Evolutionary conservation across 64 coral and sea anemone species (phyloP), one percentile per base, ranked within the genome.

Genomic region (Montipora capricornis): DNA sequence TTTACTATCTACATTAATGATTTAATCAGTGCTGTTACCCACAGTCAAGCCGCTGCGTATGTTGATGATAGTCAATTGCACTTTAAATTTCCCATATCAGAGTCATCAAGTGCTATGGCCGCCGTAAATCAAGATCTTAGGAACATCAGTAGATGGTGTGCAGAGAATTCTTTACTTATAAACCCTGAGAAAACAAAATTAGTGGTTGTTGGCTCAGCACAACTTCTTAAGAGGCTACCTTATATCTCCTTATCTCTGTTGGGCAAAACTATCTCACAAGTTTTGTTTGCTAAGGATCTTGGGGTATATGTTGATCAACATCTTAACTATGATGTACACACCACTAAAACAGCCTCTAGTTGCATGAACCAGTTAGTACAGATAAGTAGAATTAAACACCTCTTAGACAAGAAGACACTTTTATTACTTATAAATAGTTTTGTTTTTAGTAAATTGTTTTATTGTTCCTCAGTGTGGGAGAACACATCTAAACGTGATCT

Each of bases 261-360:
- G 58, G 81, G 58, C 57, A 84, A 84, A 84, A 75, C 81, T 84
- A 84, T 84, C 58, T 84, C 81, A 84, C 57, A 51, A 58, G 81
- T 84, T 17, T 55, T 53, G 58, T 46, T 84, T 84, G 82, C 55
- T 86, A 9, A 86, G 15, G 61, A 22, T 68, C 73, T 75, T 3
- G 73, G 73, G n/a, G 5, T 75, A 0, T 75, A 24, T 75, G 44
- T 75, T 75, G 73, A 75, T 45, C 73, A 75, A 75, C 4, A 6
- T 24, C 82, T 86, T 86, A 86, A 44, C 64, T 86, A 86, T 60
- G 64, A 86, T 20, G 82, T 86, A 86, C 82, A 86, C 45, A 86
- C 64, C 64, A 75, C 13, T 88, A 88, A 88, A 73, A 88, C 85
- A 74, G 85, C 85, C 68, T 20, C 85, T 88, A 68, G 85, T 51